Conservation (phyloP, 2,113 vertebrate genomes). For the Sylvia atricapilla region DNA sequence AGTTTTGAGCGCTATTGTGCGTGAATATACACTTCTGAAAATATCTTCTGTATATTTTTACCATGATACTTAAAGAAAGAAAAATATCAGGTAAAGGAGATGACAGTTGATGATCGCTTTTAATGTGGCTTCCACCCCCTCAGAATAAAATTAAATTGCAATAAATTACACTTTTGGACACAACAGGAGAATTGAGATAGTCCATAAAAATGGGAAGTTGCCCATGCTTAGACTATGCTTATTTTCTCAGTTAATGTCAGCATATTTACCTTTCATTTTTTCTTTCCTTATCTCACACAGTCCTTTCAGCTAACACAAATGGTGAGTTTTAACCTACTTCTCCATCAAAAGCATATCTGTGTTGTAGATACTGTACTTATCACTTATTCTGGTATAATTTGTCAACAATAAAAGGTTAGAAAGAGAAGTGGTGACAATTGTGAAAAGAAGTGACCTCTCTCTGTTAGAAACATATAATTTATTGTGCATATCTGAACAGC, state of each 20-base stretch:
- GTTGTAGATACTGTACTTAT: neutral
- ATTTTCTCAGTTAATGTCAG: neutral
- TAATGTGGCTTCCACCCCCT: neutral
- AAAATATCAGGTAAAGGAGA: neutral
- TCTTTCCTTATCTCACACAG: constrained; percentile 69
- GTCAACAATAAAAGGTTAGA: neutral
- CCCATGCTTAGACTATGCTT: neutral
- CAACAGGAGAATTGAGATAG: neutral
- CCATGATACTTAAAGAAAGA: neutral
- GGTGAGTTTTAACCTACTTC: constrained; percentile 78
- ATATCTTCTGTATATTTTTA: neutral
- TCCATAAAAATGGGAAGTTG: neutral
- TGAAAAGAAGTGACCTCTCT: neutral
- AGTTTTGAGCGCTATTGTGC: neutral
- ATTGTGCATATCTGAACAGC: neutral
- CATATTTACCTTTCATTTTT: neutral
- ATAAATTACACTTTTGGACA: neutral
- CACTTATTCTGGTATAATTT: neutral
- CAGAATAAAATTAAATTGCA: neutral
- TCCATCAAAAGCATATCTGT: neutral
- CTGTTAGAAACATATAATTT: neutral
- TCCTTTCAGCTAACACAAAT: constrained; percentile 83
- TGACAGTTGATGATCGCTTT: neutral
- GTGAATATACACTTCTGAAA: neutral
- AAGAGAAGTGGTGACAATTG: neutral